Conservation (phyloP, 2,797 vertebrate species). For the Furcifer pardalis region DNA sequence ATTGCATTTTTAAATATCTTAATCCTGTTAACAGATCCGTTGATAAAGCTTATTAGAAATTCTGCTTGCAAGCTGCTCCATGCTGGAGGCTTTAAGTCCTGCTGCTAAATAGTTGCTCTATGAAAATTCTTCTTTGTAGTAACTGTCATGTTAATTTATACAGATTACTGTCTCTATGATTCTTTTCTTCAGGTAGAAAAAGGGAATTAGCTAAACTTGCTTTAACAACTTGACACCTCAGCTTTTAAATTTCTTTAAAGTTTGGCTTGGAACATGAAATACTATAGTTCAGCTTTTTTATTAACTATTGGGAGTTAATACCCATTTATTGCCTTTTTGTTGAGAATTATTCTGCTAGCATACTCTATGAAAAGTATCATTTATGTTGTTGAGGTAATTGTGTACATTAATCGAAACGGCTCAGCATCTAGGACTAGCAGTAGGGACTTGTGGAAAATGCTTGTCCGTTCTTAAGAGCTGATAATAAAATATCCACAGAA, state of each 20-base stretch:
- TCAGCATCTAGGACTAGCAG: not conserved
- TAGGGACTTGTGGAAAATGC: not conserved
- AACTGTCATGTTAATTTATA: constrained; percentile 47
- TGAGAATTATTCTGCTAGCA: constrained; percentile 5
- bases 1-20: constrained; percentile 18
- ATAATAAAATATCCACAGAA: not conserved
- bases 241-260: constrained; percentile 11
- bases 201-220: constrained; percentile 7
- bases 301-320: not conserved
- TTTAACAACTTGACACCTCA: not conserved
- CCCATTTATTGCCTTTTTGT: constrained; percentile 5
- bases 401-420: not conserved
- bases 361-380: not conserved
- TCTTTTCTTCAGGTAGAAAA: constrained; percentile 70
- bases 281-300: not conserved
- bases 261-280: not conserved
- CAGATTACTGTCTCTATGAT: constrained; percentile 52
- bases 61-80: not conserved
- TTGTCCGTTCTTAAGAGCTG: not conserved
- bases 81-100: constrained; percentile 25
- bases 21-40: constrained; percentile 22
- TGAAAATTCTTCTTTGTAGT: constrained; percentile 24
- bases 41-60: constrained; percentile 28
- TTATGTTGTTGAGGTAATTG: not conserved
- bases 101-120: constrained; percentile 5